Conservation (phyloP, 1,140 invertebrate genomes). For the Dufourea novaeangliae region DNA sequence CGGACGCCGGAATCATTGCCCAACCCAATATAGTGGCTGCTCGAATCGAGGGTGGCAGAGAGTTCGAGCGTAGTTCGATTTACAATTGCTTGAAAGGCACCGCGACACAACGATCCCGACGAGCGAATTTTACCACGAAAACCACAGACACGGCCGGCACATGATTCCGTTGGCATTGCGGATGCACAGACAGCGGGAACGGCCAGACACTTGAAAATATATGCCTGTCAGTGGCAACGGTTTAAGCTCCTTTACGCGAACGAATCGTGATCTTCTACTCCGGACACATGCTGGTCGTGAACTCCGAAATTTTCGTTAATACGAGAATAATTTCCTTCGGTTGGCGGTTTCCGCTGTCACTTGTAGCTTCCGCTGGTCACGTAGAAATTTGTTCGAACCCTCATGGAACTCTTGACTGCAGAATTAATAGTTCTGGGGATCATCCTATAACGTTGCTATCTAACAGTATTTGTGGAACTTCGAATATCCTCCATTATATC, state of each 20-base stretch:
- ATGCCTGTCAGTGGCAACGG: not conserved
- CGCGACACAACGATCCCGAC: not conserved
- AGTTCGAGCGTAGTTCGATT: not conserved
- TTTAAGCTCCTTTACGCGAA: not conserved
- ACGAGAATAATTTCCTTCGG: not conserved
- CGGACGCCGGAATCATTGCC: no score
- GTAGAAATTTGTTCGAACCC: no score
- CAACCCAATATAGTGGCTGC: not conserved
- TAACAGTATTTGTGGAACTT: no score
- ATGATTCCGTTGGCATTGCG: constrained; percentile 16
- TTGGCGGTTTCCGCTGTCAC: not conserved
- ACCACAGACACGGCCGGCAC: constrained; percentile 20
- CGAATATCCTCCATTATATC: no score
- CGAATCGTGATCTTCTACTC: not conserved
- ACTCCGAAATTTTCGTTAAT: constrained; percentile 1
- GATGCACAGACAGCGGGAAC: not conserved
- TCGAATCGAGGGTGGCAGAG: not conserved
- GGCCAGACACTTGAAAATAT: constrained; percentile 3
- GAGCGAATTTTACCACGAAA: constrained; percentile 7
- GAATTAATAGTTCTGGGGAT: no score
- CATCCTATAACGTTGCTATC: no score
- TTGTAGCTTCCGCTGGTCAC: not conserved
- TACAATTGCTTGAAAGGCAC: constrained; percentile 18
- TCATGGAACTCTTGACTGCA: not conserved
- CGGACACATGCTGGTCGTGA: not conserved